Percentiles rank a stretch among this genome's conserved stretches.
Conservation (phyloP, 2,888 invertebrate genomes). For the Acleris cristana region DNA sequence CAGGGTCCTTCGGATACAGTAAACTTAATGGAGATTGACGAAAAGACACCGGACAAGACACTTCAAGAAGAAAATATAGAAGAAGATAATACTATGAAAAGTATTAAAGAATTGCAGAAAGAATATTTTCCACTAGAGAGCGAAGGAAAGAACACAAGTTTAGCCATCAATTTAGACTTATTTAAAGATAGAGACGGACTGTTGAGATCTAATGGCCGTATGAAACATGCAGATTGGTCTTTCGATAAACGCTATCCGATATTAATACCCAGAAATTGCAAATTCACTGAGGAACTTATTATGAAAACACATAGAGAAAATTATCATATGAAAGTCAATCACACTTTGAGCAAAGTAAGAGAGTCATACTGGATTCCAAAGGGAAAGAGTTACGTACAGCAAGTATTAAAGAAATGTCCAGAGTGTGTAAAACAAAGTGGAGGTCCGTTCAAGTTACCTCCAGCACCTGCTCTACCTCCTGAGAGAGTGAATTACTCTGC, state of each 20-base stretch:
- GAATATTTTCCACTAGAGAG: neutral
- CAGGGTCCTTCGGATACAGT: neutral
- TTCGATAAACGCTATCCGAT: neutral
- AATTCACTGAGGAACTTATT: neutral
- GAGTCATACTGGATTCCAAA: too few species aligned
- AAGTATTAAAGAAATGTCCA: neutral
- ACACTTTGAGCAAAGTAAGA: neutral
- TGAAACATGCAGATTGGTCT: neutral
- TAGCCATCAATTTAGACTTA: neutral
- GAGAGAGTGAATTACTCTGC: neutral
- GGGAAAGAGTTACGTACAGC: neutral
- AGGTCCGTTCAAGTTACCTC: neutral
- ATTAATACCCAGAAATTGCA: neutral
- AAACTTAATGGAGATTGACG: neutral
- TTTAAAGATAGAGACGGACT: neutral
- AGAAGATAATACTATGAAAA: neutral
- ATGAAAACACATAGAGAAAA: conserved; percentile 1
- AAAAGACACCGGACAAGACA: neutral
- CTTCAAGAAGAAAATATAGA: neutral
- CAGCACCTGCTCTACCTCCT: neutral
- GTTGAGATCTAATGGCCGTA: neutral
- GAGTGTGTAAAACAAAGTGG: neutral
- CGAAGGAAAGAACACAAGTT: neutral
- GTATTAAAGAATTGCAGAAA: neutral
- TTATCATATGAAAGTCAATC: neutral